Evolutionary conservation across 2,888 invertebrate genomes (phyloP), one percentile per base, ranked within the genome.

Genomic region (Acleris emargana): DNA sequence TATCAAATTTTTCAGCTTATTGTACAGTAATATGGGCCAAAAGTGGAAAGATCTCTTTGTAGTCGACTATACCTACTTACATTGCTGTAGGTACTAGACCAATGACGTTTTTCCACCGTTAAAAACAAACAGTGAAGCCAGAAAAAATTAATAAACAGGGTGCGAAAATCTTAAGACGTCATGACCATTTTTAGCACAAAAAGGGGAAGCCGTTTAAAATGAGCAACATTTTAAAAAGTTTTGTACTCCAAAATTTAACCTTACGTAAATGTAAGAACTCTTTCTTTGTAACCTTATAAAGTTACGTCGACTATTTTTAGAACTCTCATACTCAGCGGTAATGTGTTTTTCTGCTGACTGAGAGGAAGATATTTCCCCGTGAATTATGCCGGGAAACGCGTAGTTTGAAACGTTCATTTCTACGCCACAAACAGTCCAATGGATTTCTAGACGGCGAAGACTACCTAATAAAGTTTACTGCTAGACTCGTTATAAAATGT

Each of bases 281-380:
- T 55, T 43, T 20, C 54, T 20, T 45, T 45, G 47, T 47, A 58
- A 45, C 45, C 18, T 58, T 32, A 9, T 49, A 45, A 53, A 63
- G 59, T 69, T 58, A 50, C 57, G 58, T 64, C 73, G 67, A 74
- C 72, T 78, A 74, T 76, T 76, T 74, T 74, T 64, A 69, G 71
- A 47, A 58, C 70, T 67, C 67, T 68, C 63, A 72, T 76, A 73
- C 71, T 45, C 16, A 43, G 45, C 64, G 47, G 68, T 71, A 69
- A 76, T 77, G 74, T 77, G 77, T 78, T 80, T 80, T 80, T 76
- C 63, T 69, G 78, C 77, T 79, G 80, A 80, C 72, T 60, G 66
- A 58, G 68, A 55, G 58, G 69, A 68, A 76, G 77, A 76, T 79
- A 78, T 78, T 76, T 73, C 67, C 69, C 66, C 67, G 71, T 77